Evolutionary conservation across 2,113 vertebrate species (phyloP).

Genomic region (Cichladusa arquata): DNA sequence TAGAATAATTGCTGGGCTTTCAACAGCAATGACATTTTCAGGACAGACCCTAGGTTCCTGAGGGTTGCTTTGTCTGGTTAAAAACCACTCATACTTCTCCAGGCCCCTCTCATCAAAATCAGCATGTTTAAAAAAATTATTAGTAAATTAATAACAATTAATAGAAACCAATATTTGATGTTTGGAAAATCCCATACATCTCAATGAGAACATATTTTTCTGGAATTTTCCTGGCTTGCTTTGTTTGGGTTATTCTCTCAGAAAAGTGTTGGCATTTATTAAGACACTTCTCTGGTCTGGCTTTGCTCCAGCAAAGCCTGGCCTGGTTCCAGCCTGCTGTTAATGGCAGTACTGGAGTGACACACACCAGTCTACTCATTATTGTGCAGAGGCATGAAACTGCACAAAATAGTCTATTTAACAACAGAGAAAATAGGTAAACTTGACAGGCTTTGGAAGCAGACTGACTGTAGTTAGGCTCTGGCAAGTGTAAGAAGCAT

Average conservation of each 20-base stretch:
- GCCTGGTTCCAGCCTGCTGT: neutral
- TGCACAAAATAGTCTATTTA: slow-evolving; percentile 33
- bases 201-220: neutral
- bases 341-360: neutral
- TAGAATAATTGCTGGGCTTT: neutral
- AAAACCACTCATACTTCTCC: neutral
- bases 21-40: neutral
- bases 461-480: slow-evolving; percentile 37
- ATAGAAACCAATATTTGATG: neutral
- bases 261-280: slow-evolving; percentile 16
- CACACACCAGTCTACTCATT: slow-evolving; percentile 34
- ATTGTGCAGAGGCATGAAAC: neutral
- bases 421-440: slow-evolving; percentile 14
- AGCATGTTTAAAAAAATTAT: neutral
- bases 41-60: neutral
- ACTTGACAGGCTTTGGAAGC: slow-evolving; percentile 13
- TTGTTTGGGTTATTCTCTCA: neutral
- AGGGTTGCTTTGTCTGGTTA: neutral
- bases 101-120: neutral
- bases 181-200: neutral
- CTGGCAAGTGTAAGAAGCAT: slow-evolving; percentile 23
- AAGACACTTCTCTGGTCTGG: slow-evolving; percentile 11
- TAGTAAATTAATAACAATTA: neutral
- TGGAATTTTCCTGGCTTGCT: neutral
- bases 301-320: slow-evolving; percentile 43